Conservation (phyloP, 2,113 vertebrate species). For the Oophaga pumilio region DNA sequence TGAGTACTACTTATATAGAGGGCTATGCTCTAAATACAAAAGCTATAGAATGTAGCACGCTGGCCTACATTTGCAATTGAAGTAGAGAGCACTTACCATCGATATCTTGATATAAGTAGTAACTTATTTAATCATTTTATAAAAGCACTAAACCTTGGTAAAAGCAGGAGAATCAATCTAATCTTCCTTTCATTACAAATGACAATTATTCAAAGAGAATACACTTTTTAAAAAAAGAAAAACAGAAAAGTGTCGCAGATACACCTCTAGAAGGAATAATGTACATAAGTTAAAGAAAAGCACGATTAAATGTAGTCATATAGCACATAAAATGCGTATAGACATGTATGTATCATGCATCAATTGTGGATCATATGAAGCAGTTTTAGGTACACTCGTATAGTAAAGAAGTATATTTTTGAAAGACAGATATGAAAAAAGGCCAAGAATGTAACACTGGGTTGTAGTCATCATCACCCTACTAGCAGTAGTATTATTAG, state of each 20-base stretch:
- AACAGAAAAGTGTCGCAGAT: neutral
- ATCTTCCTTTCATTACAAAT: neutral
- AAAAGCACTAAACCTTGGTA: neutral
- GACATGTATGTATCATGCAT: neutral
- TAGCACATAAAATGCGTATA: neutral
- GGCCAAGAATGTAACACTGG: too few species aligned
- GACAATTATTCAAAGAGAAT: neutral
- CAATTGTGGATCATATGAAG: neutral
- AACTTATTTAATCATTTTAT: conserved; percentile 32
- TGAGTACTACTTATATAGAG: neutral
- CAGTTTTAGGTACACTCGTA: too few species aligned
- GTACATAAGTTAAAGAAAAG: neutral
- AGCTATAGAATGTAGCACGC: neutral
- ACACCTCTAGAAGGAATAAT: neutral
- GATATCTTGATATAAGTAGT: neutral
- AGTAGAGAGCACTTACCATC: neutral
- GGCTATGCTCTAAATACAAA: neutral
- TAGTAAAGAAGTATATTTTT: too few species aligned
- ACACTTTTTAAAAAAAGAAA: neutral
- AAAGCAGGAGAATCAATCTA: conserved; percentile 1
- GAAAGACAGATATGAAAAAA: too few species aligned
- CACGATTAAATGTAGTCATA: neutral
- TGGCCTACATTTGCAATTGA: conserved; percentile 1
- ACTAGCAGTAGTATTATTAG: too few species aligned
- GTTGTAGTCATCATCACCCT: too few species aligned